A percentile compares a stretch with the other conserved stretches of the same genome.
Conservation (phyloP, 1,140 invertebrate genomes). For the Dendrolimus punctatus region DNA sequence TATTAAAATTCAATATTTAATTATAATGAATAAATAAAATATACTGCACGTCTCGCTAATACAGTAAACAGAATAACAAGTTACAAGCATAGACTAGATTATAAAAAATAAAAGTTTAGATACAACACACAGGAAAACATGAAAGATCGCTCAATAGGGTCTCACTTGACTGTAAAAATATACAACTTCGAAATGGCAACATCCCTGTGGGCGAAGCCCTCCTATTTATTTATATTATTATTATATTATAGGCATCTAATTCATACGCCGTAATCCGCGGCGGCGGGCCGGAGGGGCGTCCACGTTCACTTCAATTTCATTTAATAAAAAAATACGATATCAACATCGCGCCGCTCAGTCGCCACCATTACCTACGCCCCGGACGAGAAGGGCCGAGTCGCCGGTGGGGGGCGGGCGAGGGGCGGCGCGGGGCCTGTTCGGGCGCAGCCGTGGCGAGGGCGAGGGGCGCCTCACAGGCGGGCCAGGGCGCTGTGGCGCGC, state of each 20-base stretch:
- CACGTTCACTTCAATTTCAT: neutral
- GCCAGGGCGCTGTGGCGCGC: constrained; percentile 37
- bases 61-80: constrained; percentile 39
- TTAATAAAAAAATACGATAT: too few relatives aligned
- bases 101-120: constrained; percentile 46
- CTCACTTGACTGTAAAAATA: constrained; percentile 28
- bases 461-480: constrained; percentile 18
- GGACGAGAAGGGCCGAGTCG: too few relatives aligned
- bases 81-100: constrained; percentile 55
- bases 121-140: constrained; percentile 26
- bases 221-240: too few relatives aligned
- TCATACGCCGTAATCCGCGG: constrained; percentile 5
- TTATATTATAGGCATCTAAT: constrained; percentile 18
- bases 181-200: constrained; percentile 41
- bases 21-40: constrained; percentile 7
- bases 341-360: too few relatives aligned
- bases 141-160: constrained; percentile 20
- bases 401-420: neutral
- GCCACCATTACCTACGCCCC: too few relatives aligned
- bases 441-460: constrained; percentile 2
- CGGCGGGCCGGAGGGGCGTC: neutral
- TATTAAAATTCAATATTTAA: constrained; percentile 16
- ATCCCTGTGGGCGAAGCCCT: constrained; percentile 14
- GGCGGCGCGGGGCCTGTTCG: constrained; percentile 4
- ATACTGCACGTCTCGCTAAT: constrained; percentile 7